Conservation (phyloP, 2,113 vertebrate genomes). For the Morone chrysops region DNA sequence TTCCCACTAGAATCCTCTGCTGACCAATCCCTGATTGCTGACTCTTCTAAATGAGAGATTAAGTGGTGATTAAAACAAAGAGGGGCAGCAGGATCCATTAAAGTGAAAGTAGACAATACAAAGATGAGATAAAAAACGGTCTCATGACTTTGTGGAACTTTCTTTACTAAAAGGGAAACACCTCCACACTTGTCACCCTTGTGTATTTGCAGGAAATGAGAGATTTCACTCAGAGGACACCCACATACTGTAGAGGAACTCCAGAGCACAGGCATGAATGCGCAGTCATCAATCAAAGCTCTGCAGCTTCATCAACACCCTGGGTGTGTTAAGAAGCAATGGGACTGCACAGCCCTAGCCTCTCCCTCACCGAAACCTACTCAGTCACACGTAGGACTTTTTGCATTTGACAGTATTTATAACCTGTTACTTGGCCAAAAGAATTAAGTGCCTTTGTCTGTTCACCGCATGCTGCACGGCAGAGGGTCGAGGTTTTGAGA, state of each 20-base stretch:
- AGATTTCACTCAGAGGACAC: conserved; percentile 56
- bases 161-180: conserved; percentile 11
- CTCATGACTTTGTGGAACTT: background rate
- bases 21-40: conserved; percentile 55
- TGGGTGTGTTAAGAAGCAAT: conserved; percentile 56
- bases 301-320: conserved; percentile 60
- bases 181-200: conserved; percentile 33
- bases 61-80: conserved; percentile 67
- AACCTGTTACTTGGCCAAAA: conserved; percentile 37
- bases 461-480: conserved; percentile 48
- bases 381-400: conserved; percentile 17
- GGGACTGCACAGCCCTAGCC: conserved; percentile 23
- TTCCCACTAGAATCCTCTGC: conserved; percentile 55
- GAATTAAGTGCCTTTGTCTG: conserved; percentile 39
- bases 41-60: conserved; percentile 56
- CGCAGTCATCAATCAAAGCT: conserved; percentile 76
- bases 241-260: conserved; percentile 63
- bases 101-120: background rate
- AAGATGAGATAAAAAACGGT: conserved; percentile 36
- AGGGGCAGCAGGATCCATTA: conserved; percentile 48
- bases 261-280: conserved; percentile 36
- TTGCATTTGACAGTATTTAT: conserved; percentile 49
- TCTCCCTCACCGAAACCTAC: conserved; percentile 32
- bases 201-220: conserved; percentile 67
- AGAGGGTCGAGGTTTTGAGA: background rate